Conservation (phyloP, 1,140 invertebrate species). For the Myzus persicae region DNA sequence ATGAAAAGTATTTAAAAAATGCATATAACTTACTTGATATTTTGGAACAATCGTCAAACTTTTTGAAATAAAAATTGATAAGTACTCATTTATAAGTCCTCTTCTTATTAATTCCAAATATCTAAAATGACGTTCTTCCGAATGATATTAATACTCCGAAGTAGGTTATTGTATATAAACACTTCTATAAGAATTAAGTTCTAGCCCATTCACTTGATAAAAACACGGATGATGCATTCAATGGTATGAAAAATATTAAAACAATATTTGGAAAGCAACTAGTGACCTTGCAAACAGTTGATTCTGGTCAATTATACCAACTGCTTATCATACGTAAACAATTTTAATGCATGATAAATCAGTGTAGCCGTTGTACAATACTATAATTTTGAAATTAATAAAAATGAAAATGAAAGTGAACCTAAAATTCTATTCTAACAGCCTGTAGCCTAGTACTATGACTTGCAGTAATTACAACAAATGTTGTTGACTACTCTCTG, state of each 20-base stretch:
- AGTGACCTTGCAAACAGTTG: conserved; percentile 52
- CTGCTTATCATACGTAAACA: background rate
- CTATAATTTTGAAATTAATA: no score
- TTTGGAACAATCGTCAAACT: background rate
- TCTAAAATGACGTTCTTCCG: background rate
- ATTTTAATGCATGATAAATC: background rate
- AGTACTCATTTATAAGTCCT: conserved; percentile 39
- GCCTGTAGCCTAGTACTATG: no score
- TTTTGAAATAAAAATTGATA: background rate
- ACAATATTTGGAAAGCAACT: conserved; percentile 51
- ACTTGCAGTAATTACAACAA: no score
- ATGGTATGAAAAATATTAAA: conserved; percentile 30
- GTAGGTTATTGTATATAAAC: no score
- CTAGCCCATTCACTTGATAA: no score
- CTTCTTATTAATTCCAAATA: conserved; percentile 14
- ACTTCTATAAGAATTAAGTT: background rate
- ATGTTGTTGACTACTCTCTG: no score
- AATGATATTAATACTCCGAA: background rate
- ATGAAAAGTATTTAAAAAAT: background rate
- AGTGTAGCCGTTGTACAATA: background rate
- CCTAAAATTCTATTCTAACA: no score
- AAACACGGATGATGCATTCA: background rate
- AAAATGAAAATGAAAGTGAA: background rate
- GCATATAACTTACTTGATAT: background rate
- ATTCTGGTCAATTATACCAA: conserved; percentile 20